Evolutionary conservation across 2,888 invertebrate genomes (phyloP).

Genomic region (Margaritifera margaritifera): DNA sequence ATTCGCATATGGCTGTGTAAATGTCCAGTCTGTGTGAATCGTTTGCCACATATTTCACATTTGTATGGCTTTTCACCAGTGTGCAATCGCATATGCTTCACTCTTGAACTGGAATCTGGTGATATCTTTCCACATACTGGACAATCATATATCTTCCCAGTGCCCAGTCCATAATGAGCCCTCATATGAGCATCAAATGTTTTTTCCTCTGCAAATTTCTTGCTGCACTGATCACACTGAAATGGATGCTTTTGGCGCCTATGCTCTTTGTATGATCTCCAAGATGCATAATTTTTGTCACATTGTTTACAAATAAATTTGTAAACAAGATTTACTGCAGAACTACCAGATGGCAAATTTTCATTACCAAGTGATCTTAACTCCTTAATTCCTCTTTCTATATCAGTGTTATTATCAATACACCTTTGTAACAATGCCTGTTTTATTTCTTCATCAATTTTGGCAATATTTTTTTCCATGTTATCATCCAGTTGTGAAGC

Average conservation of each 20-base stretch:
- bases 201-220: conserved; percentile 24
- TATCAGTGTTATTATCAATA: too few species aligned
- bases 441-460: too few species aligned
- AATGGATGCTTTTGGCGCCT: conserved; percentile 34
- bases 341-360: too few species aligned
- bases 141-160: conserved; percentile 31
- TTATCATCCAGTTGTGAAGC: too few species aligned
- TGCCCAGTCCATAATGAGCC: conserved; percentile 16
- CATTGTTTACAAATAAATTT: too few species aligned
- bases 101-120: conserved; percentile 39
- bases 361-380: too few species aligned
- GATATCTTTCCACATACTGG: conserved; percentile 39
- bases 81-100: conserved; percentile 36
- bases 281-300: too few species aligned
- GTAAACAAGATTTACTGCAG: too few species aligned
- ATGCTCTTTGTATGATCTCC: conserved; percentile 28
- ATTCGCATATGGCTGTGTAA: conserved; percentile 38
- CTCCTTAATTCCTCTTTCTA: too few species aligned
- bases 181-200: conserved; percentile 35
- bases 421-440: too few species aligned
- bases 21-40: conserved; percentile 41
- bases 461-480: too few species aligned
- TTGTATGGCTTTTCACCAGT: conserved; percentile 40
- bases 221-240: conserved; percentile 28
- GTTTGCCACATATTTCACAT: conserved; percentile 37